Conservation (phyloP, 2,888 invertebrate species). For the Willowsia nigromaculata region DNA sequence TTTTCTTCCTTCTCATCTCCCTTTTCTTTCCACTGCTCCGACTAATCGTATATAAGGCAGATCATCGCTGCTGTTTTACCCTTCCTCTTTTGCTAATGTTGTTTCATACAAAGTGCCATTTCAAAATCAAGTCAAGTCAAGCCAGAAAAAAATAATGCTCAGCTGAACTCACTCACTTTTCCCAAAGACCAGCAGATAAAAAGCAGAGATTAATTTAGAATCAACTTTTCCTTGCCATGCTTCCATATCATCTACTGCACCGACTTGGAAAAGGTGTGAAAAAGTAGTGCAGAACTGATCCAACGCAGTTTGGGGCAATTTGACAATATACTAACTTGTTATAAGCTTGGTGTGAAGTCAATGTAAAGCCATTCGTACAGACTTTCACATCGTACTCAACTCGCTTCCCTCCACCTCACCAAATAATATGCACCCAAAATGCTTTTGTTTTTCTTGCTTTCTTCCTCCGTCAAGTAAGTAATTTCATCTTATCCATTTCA, state of each 20-base stretch:
- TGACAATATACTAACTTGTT: too few species aligned
- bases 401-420: not conserved
- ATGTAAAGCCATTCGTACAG: too few species aligned
- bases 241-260: not conserved
- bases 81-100: not conserved
- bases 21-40: not conserved
- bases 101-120: constrained; percentile 6
- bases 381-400: not conserved
- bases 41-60: not conserved
- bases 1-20: not conserved
- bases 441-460: constrained; percentile 17
- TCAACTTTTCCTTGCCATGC: not conserved
- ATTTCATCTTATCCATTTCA: constrained; percentile 65
- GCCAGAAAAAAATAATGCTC: constrained; percentile 24
- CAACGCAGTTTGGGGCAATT: not conserved
- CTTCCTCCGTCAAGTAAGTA: constrained; percentile 19
- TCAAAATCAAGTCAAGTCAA: constrained; percentile 40
- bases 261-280: not conserved
- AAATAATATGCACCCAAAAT: not conserved
- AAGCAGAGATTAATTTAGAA: constrained; percentile 28
- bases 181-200: constrained; percentile 11
- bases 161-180: constrained; percentile 22
- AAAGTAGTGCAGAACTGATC: not conserved
- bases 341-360: too few species aligned
- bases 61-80: not conserved